Evolutionary conservation across 1,140 invertebrate species (phyloP).

Genomic region (Leptinotarsa lineolata): DNA sequence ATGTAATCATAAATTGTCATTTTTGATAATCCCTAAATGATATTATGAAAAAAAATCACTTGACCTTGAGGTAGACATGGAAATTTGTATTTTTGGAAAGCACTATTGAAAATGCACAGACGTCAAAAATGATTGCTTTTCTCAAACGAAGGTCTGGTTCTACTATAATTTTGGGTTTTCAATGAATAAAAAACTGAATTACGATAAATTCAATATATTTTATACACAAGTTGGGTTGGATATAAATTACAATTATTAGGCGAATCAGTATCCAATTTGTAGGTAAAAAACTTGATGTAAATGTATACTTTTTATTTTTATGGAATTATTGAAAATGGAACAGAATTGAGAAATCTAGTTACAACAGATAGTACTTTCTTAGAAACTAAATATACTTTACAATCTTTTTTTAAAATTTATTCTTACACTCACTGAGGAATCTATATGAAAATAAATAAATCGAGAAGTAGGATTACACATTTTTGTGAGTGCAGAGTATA

Average conservation of each 20-base stretch:
- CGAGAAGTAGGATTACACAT: not conserved
- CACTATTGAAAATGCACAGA: too few species aligned
- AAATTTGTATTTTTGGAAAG: too few species aligned
- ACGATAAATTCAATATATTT: slow-evolving; percentile 52
- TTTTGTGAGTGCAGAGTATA: slow-evolving; percentile 21
- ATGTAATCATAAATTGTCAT: too few species aligned
- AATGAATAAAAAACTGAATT: not conserved
- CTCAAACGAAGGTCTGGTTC: too few species aligned
- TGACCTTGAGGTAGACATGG: too few species aligned
- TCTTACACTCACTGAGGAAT: slow-evolving; percentile 25
- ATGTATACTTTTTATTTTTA: slow-evolving; percentile 34
- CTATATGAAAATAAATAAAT: slow-evolving; percentile 29
- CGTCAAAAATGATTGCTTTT: too few species aligned
- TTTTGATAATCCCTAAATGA: too few species aligned
- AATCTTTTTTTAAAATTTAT: slow-evolving; percentile 37
- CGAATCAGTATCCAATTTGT: slow-evolving; percentile 45
- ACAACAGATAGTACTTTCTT: slow-evolving; percentile 30
- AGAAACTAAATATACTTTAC: slow-evolving; percentile 36
- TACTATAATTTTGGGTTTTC: too few species aligned
- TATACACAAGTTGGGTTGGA: slow-evolving; percentile 49
- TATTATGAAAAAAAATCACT: too few species aligned
- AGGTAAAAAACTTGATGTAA: slow-evolving; percentile 45
- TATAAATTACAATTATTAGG: slow-evolving; percentile 52
- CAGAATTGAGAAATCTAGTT: slow-evolving; percentile 34
- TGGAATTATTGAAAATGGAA: slow-evolving; percentile 11